Evolutionary conservation across 2,113 vertebrate genomes (phyloP).

Genomic region (Puffinus mauretanicus): DNA sequence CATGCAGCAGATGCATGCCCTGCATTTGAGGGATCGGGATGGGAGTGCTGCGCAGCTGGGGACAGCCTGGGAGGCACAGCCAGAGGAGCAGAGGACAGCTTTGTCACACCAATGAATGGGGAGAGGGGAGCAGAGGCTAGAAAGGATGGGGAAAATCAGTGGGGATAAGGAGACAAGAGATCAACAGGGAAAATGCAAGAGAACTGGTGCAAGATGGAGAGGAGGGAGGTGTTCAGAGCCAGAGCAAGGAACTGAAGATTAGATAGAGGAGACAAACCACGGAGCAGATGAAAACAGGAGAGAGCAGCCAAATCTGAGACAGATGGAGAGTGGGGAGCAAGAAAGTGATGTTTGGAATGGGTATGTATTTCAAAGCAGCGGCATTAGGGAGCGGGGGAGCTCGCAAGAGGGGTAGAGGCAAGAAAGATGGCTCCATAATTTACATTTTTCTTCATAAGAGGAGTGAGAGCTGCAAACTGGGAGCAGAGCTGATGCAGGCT

Average conservation of each 20-base stretch:
- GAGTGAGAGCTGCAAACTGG: background rate
- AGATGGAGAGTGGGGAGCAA: conserved; percentile 66
- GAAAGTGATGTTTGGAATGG: background rate
- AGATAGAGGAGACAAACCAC: background rate
- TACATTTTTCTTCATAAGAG: background rate
- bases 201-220: background rate
- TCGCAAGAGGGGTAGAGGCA: background rate
- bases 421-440: background rate
- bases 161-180: background rate
- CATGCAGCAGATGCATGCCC: background rate
- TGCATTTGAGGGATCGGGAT: accelerated
- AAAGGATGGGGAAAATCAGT: background rate
- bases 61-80: background rate
- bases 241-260: conserved; percentile 23
- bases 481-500: background rate
- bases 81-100: background rate
- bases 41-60: background rate
- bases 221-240: background rate
- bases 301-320: conserved; percentile 53
- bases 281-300: conserved; percentile 43
- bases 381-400: background rate
- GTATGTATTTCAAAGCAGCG: background rate
- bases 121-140: background rate
- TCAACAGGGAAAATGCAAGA: background rate
- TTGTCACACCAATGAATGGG: background rate